Conservation (phyloP, 2,888 invertebrate genomes). For the Ennomos fuscantarius region DNA sequence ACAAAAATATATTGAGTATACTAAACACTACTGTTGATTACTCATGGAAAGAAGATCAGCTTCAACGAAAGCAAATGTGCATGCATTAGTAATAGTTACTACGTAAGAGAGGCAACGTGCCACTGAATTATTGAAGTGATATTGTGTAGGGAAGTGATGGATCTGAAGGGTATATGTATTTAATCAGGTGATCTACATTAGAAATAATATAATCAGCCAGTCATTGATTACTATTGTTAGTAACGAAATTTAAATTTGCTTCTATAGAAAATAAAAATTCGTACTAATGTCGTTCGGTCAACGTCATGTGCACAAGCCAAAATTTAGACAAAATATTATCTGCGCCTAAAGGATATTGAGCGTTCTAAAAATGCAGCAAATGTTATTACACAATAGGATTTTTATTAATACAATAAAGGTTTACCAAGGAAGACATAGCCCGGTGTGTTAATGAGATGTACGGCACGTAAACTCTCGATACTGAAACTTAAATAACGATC, state of each 20-base stretch:
- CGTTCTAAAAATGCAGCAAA: background rate
- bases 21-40: too few relatives aligned
- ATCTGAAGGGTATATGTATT: background rate
- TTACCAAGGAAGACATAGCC: constrained; percentile 16
- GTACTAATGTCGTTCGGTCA: constrained; percentile 2
- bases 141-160: too few relatives aligned
- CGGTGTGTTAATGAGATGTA: constrained; percentile 4
- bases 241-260: background rate
- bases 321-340: constrained; percentile 2
- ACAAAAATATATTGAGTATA: background rate
- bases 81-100: too few relatives aligned
- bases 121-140: too few relatives aligned
- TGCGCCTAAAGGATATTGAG: background rate
- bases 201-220: background rate
- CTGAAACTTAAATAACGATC: background rate
- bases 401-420: constrained; percentile 1
- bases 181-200: background rate
- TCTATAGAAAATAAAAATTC: background rate
- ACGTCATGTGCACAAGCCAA: constrained; percentile 6
- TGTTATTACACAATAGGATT: too few relatives aligned
- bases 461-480: background rate
- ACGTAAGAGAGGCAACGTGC: too few relatives aligned
- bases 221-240: background rate
- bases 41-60: too few relatives aligned
- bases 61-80: too few relatives aligned